These are phyloP conservation scores for Podiceps cristatus DNA, from an alignment of 2,113 vertebrate species.

Conservation along the genomic window DNA sequence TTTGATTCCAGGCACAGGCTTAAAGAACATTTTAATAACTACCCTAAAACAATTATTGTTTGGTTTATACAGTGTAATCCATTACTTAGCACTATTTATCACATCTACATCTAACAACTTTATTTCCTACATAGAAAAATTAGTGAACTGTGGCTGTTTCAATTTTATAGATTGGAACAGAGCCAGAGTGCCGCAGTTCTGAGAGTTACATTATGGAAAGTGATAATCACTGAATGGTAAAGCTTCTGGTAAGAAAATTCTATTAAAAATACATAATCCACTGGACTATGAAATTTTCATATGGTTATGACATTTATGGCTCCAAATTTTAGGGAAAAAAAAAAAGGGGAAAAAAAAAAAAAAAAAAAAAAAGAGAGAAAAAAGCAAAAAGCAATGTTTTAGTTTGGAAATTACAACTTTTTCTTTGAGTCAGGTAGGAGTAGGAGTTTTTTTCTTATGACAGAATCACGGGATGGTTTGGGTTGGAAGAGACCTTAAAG, in stretches of 20 bases:
- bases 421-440: neutral
- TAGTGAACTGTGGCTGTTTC: slow-evolving; percentile 12
- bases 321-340: neutral
- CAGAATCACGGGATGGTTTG: neutral
- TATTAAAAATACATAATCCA: neutral
- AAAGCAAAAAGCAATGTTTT: neutral
- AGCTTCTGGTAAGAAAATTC: neutral
- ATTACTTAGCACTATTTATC: slow-evolving; percentile 35
- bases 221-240: neutral
- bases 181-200: neutral
- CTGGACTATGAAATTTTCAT: neutral
- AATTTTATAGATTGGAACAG: neutral
- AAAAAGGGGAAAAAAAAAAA: neutral
- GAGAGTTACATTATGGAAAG: neutral
- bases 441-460: neutral
- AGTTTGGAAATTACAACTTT: neutral
- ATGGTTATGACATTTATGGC: neutral
- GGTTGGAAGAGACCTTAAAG: no score
- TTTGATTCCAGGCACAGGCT: neutral
- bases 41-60: neutral
- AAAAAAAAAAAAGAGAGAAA: neutral
- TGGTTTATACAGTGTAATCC: slow-evolving; percentile 7
- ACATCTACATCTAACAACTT: neutral
- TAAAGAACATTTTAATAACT: neutral
- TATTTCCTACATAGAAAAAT: slow-evolving; percentile 21